Percentiles rank a stretch among this genome's conserved stretches.
Conservation (phyloP, 2,113 vertebrate genomes). For the Daphoenositta chrysoptera region DNA sequence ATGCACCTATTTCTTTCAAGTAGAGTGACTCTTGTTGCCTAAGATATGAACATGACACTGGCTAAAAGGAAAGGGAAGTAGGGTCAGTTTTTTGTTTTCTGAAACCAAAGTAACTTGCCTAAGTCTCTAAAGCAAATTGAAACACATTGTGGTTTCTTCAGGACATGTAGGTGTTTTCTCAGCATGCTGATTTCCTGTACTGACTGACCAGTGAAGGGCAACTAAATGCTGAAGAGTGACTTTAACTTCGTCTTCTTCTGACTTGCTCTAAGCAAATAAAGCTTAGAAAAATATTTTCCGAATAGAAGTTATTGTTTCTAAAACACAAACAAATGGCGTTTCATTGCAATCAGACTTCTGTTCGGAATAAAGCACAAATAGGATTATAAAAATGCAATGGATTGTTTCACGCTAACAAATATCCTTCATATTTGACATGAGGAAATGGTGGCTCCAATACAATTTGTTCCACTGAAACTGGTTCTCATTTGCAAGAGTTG, state of each 20-base stretch:
- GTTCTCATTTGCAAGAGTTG: background rate
- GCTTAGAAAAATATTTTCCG: background rate
- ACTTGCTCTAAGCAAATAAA: background rate
- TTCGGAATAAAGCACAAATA: background rate
- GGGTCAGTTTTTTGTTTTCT: background rate
- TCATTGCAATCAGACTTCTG: background rate
- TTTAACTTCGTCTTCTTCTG: background rate
- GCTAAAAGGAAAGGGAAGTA: background rate
- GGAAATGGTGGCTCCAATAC: background rate
- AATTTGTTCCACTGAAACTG: background rate
- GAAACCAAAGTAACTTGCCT: background rate
- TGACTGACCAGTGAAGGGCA: background rate
- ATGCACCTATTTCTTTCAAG: background rate
- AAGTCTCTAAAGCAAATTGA: background rate
- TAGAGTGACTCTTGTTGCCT: background rate
- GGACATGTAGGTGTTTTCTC: background rate
- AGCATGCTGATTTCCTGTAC: conserved; percentile 14
- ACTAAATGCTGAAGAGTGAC: background rate
- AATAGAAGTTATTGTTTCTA: background rate
- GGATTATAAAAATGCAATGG: background rate
- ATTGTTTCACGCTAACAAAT: background rate
- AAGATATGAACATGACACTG: background rate
- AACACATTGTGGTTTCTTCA: background rate
- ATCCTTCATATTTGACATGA: background rate
- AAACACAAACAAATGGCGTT: background rate